Conservation (phyloP, 2,888 invertebrate species). For the Cylindroiulus punctatus region DNA sequence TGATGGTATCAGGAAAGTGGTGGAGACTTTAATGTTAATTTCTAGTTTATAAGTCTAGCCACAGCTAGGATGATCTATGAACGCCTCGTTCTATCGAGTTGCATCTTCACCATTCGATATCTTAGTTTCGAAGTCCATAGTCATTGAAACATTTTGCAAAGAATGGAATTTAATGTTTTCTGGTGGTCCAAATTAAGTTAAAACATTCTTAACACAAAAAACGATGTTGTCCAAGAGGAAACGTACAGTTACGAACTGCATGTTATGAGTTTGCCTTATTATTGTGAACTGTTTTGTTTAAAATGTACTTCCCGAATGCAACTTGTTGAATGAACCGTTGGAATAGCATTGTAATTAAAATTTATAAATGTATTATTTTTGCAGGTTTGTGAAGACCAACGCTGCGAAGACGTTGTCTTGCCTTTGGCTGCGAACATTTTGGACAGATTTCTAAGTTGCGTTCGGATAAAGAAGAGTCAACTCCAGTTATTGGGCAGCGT, state of each 20-base stretch:
- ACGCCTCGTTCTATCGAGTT: background rate
- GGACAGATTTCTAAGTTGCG: slow-evolving; percentile 89
- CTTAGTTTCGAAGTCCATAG: background rate
- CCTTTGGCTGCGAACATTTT: slow-evolving; percentile 90
- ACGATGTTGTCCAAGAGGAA: background rate
- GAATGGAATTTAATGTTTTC: background rate
- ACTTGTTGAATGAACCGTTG: too few relatives aligned
- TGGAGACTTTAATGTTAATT: slow-evolving; percentile 27
- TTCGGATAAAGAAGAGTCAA: slow-evolving; percentile 83
- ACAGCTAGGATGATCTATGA: background rate
- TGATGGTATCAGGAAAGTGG: background rate
- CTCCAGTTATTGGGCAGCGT: slow-evolving; percentile 92
- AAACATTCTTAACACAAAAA: too few relatives aligned
- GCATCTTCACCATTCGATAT: background rate
- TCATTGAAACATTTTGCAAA: background rate
- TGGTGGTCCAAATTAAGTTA: background rate
- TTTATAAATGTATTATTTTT: background rate
- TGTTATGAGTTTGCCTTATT: background rate
- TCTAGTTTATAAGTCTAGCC: background rate
- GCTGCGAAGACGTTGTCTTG: slow-evolving; percentile 93
- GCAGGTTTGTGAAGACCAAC: slow-evolving; percentile 93
- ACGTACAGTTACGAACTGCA: too few relatives aligned
- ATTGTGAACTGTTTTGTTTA: background rate
- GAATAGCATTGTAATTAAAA: background rate
- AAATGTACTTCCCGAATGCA: background rate